Conservation (phyloP, 2,888 invertebrate genomes). For the Platynereis dumerilii region DNA sequence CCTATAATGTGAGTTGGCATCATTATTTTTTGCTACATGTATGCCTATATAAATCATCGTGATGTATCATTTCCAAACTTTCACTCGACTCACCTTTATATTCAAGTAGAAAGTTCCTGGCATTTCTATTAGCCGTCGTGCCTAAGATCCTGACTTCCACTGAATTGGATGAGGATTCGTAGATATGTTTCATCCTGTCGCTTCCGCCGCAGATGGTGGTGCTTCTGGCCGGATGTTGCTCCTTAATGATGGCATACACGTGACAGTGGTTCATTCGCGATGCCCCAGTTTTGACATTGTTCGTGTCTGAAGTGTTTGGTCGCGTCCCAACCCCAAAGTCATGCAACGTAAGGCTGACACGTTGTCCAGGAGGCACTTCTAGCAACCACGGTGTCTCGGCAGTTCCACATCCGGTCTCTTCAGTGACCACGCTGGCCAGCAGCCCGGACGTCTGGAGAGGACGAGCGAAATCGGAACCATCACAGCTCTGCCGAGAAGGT, state of each 20-base stretch:
- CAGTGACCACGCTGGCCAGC: conserved; percentile 16
- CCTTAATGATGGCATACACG: conserved; percentile 25
- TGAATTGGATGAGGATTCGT: conserved; percentile 18
- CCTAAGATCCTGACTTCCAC: conserved; percentile 23
- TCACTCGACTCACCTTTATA: neutral
- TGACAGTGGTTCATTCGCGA: conserved; percentile 21
- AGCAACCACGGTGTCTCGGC: conserved; percentile 23
- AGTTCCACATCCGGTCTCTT: conserved; percentile 22
- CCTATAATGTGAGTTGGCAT: too few species aligned
- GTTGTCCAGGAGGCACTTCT: conserved; percentile 14
- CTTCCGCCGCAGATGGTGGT: conserved; percentile 20
- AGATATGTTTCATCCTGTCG: conserved; percentile 13
- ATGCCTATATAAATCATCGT: too few species aligned
- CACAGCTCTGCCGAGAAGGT: conserved; percentile 1
- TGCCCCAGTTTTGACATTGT: neutral
- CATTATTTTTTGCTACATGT: too few species aligned
- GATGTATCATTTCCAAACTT: too few species aligned
- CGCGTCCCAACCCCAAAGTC: conserved; percentile 20
- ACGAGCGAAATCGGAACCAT: conserved; percentile 9
- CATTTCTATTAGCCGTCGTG: neutral
- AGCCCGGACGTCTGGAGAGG: conserved; percentile 10
- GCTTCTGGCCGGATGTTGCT: conserved; percentile 16
- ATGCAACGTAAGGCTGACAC: conserved; percentile 18
- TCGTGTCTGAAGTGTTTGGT: neutral
- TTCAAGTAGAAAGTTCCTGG: neutral